Evolutionary conservation across 2,113 vertebrate species (phyloP), one percentile per base, ranked within the genome.

Genomic region (Megaptera novaeangliae): DNA sequence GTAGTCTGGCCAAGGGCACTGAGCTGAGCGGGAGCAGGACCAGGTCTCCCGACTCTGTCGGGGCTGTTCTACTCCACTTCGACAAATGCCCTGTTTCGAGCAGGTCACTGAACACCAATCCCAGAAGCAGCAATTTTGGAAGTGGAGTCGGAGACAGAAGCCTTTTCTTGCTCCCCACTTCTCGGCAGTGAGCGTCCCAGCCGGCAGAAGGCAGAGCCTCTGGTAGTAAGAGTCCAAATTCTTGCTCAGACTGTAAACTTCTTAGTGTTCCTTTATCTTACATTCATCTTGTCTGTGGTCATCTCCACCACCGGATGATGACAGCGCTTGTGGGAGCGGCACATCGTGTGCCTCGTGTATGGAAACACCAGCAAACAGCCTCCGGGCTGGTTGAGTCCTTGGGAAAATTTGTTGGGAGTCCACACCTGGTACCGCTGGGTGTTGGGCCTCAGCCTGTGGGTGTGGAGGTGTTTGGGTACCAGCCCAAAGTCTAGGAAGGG

Each of bases 401-500:
- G 98, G 95, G 97, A 98, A 98, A 96, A 97, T 84, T 61, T 4
- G 1, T 2, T 11, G 83, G 91, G 95, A 95, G 74, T 80, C 85
- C 77, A 95, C 91, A 88, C 86, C 88, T 97, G 95, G 93, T 46
- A 4, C 39, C 5, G 3, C 83, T 82, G n/a, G 89, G 69, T 66
- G 71, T 66, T 34, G 81, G 77, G 75, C 84, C 92, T 49, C 8
- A 64, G 91, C 93, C 92, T 57, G 88, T 61, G 41, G 86, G 86
- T 9, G 95, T 84, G 86, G 63, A 81, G 95, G 93, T 95, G 93
- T 94, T 55, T 96, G 94, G 72, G 86, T 83, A 57, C 89, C 23
- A 93, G 95, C 97, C 96, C 63, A 31, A 94, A 87, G 83, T 91
- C 86, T 96, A 86, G 98, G 97, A 98, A 94, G 78, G 90, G 94